A percentile compares a stretch with the other conserved stretches of the same genome.
Evolutionary conservation across 2,888 invertebrate genomes (phyloP).

Genomic region (Cordilura impudica): DNA sequence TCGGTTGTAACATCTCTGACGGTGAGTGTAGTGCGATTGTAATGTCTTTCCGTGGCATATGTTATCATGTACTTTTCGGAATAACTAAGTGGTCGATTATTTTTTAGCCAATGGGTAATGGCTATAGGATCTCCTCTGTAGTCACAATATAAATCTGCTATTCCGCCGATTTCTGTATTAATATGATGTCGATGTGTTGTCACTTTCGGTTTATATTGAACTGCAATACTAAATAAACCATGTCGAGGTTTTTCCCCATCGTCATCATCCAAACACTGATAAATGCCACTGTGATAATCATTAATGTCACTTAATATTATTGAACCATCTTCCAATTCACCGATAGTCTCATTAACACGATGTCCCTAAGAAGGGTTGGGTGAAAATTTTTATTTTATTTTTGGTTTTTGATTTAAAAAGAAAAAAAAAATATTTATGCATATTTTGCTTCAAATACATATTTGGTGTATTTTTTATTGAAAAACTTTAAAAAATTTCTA

Average conservation of each 20-base stretch:
- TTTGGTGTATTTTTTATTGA: no score
- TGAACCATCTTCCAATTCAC: slow-evolving; percentile 66
- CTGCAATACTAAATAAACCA: slow-evolving; percentile 72
- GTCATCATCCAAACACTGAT: slow-evolving; percentile 75
- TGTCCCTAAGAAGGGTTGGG: no score
- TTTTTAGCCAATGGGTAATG: slow-evolving; percentile 70
- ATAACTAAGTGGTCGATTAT: slow-evolving; percentile 67
- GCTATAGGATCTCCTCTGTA: slow-evolving; percentile 74
- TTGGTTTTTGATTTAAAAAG: no score
- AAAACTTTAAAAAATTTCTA: no score
- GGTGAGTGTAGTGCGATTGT: slow-evolving; percentile 81
- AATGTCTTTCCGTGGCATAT: slow-evolving; percentile 76
- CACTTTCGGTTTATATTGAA: slow-evolving; percentile 73
- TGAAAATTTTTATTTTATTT: no score
- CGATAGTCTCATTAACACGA: slow-evolving; percentile 64
- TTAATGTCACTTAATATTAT: slow-evolving; percentile 71
- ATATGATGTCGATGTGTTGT: slow-evolving; percentile 75
- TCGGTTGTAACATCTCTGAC: slow-evolving; percentile 82
- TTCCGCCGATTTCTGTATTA: slow-evolving; percentile 69
- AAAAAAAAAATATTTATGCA: no score
- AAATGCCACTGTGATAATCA: slow-evolving; percentile 71
- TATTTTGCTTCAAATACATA: no score
- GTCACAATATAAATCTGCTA: slow-evolving; percentile 74
- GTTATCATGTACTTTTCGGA: slow-evolving; percentile 76
- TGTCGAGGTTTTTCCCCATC: slow-evolving; percentile 70